Conservation (phyloP, 2,797 vertebrate genomes). For the Siniperca undulata region DNA sequence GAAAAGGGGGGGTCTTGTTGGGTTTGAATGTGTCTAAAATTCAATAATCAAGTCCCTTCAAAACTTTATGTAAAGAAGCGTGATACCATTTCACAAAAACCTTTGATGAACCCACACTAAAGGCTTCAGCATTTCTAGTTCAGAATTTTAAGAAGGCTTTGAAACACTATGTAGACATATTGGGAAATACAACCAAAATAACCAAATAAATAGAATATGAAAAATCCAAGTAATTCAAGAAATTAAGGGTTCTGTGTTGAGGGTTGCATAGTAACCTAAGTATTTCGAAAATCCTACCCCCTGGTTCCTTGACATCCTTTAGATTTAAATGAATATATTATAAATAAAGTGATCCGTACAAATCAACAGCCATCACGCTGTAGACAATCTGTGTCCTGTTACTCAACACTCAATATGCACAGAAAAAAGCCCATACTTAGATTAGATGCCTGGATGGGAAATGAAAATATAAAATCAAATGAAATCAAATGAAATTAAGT, state of each 20-base stretch:
- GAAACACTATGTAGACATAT: neutral
- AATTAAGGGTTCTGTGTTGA: neutral
- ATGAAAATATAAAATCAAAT: neutral
- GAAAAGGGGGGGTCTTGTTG: too few species aligned
- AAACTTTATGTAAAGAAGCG: neutral
- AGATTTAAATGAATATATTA: slow-evolving; percentile 20
- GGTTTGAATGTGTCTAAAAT: neutral
- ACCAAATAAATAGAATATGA: neutral
- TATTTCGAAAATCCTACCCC: neutral
- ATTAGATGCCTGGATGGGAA: slow-evolving; percentile 22
- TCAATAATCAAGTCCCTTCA: neutral
- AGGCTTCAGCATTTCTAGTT: neutral
- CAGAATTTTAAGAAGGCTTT: neutral
- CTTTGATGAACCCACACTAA: neutral
- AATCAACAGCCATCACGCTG: slow-evolving; percentile 16
- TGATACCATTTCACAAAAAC: neutral
- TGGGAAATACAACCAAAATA: neutral
- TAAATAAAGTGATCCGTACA: slow-evolving; percentile 25
- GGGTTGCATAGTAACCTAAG: neutral
- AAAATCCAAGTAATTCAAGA: neutral
- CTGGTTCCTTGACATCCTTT: neutral
- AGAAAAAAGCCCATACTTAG: slow-evolving; percentile 31
- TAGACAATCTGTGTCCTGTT: slow-evolving; percentile 30
- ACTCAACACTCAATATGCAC: neutral
- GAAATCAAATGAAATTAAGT: neutral